These are phyloP conservation scores for Archaeoteleia sp. DNA, from an alignment of 2,888 invertebrate genomes.

Conservation along the genomic window DNA sequence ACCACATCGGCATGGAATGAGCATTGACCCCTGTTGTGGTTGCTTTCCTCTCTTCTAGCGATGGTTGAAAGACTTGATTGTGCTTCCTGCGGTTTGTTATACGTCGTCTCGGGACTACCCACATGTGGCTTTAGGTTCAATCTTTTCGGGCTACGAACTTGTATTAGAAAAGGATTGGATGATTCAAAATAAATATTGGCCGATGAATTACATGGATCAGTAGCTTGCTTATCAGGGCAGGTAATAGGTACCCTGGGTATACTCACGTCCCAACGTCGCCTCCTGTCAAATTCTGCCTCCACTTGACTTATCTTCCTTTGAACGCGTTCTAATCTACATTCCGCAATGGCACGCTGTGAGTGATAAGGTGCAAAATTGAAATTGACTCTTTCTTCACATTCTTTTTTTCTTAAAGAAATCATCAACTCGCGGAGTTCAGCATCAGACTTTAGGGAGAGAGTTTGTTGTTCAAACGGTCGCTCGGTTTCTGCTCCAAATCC, in stretches of 20 bases:
- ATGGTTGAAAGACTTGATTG: background rate
- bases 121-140: conserved; percentile 64
- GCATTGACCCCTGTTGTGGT: conserved; percentile 29
- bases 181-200: conserved; percentile 54
- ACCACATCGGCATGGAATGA: conserved; percentile 42
- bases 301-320: conserved; percentile 67
- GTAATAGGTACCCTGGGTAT: background rate
- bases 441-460: conserved; percentile 63
- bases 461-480: conserved; percentile 58
- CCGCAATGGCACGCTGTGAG: conserved; percentile 65
- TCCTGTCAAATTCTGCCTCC: conserved; percentile 35
- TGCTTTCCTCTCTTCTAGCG: conserved; percentile 16
- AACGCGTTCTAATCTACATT: conserved; percentile 62
- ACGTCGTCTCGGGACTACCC: conserved; percentile 62
- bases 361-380: conserved; percentile 64
- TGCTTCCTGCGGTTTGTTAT: conserved; percentile 25
- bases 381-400: conserved; percentile 68
- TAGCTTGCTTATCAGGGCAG: conserved; percentile 6
- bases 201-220: conserved; percentile 3
- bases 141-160: conserved; percentile 59
- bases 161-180: conserved; percentile 63
- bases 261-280: background rate
- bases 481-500: conserved; percentile 33
- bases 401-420: conserved; percentile 62
- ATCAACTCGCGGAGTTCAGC: conserved; percentile 67